These are phyloP conservation scores for Thyatira batis DNA, from an alignment of 2,888 invertebrate species.

Conservation along the genomic window DNA sequence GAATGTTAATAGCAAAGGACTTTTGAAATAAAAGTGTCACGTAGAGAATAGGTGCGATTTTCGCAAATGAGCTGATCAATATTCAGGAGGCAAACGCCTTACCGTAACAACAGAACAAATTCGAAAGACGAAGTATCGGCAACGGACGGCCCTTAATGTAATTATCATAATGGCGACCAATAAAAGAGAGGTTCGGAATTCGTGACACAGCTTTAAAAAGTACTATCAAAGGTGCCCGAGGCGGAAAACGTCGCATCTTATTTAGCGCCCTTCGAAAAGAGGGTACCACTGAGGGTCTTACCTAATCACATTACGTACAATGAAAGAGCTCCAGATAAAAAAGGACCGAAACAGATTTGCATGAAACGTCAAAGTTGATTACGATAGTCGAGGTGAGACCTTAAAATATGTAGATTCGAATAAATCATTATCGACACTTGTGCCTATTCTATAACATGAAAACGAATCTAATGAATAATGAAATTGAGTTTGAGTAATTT, in stretches of 20 bases:
- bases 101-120: conserved; percentile 79
- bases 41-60: conserved; percentile 78
- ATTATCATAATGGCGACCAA: conserved; percentile 81
- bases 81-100: conserved; percentile 75
- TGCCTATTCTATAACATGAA: neutral
- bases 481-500: conserved; percentile 1
- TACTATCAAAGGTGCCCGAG: conserved; percentile 78
- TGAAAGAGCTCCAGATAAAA: conserved; percentile 74
- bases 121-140: conserved; percentile 78
- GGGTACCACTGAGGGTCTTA: conserved; percentile 60
- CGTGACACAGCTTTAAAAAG: conserved; percentile 79
- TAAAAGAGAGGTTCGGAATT: conserved; percentile 79
- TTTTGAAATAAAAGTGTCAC: conserved; percentile 68
- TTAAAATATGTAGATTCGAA: conserved; percentile 52
- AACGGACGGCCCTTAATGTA: conserved; percentile 74
- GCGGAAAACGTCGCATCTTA: conserved; percentile 81
- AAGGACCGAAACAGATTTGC: conserved; percentile 76
- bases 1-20: conserved; percentile 39
- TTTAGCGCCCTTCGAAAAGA: conserved; percentile 72
- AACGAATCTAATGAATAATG: neutral
- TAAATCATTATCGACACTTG: conserved; percentile 42
- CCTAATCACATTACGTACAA: conserved; percentile 78
- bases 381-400: conserved; percentile 44
- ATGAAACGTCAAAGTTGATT: conserved; percentile 76
- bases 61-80: conserved; percentile 77